Evolutionary conservation across 2,797 vertebrate genomes (phyloP).

Genomic region (Tamandua tetradactyla): DNA sequence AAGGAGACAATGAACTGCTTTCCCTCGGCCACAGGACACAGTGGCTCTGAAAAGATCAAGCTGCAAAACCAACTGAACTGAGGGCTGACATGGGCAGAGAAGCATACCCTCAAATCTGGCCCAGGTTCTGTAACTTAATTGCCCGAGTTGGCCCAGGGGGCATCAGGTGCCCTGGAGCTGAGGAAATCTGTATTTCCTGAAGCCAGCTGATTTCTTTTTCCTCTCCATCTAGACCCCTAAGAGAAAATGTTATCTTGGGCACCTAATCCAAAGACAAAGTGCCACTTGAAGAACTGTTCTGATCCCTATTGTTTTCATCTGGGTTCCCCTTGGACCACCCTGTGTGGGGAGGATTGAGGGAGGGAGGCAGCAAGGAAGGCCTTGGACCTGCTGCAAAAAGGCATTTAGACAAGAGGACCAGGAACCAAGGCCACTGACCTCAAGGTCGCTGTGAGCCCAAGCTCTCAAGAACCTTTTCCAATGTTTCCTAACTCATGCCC

Average conservation of each 20-base stretch:
- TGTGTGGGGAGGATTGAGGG: fast-evolving
- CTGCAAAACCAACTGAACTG: not conserved
- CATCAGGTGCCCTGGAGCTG: not conserved
- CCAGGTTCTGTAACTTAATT: not conserved
- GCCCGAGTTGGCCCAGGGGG: not conserved
- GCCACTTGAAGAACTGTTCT: not conserved
- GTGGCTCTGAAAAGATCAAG: not conserved
- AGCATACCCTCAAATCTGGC: fast-evolving
- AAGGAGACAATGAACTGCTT: not conserved
- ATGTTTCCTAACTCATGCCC: not conserved
- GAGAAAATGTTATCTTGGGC: not conserved
- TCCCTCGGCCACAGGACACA: not conserved
- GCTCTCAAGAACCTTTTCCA: not conserved
- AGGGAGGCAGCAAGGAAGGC: too few relatives aligned
- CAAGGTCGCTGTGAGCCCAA: not conserved
- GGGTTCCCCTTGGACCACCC: not conserved
- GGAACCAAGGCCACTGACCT: not conserved
- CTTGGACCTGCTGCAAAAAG: not conserved
- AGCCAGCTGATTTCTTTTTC: not conserved
- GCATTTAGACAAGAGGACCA: not conserved
- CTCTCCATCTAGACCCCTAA: not conserved
- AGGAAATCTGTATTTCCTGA: not conserved
- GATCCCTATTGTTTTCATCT: not conserved
- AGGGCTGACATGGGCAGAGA: fast-evolving
- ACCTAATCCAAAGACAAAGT: not conserved